Evolutionary conservation across 2,113 vertebrate species (phyloP).

Genomic region (Corythaeola cristata): DNA sequence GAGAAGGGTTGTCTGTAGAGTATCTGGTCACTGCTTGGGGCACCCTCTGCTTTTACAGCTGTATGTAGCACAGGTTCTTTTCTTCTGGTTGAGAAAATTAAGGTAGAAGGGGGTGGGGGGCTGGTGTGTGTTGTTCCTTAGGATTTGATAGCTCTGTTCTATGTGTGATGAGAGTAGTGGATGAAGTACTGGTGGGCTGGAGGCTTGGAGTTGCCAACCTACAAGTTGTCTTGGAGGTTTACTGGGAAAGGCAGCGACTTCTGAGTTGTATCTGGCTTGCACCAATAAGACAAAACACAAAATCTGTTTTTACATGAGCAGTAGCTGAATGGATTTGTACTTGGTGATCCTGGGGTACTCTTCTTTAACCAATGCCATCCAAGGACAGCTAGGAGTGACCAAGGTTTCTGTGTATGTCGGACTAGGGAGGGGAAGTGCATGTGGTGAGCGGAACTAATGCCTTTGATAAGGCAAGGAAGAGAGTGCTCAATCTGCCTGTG

Average conservation of each 20-base stretch:
- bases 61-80: not conserved
- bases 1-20: not conserved
- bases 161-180: not conserved
- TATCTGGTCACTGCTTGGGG: not conserved
- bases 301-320: accelerated
- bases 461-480: not conserved
- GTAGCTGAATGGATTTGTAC: not conserved
- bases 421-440: too few species aligned
- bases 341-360: not conserved
- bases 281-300: not conserved
- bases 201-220: too few species aligned
- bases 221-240: not conserved
- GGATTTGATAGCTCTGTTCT: not conserved
- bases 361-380: not conserved
- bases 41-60: not conserved
- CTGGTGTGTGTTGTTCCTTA: not conserved
- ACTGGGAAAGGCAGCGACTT: not conserved
- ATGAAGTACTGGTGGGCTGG: not conserved
- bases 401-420: not conserved
- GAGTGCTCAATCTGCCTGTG: not conserved
- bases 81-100: not conserved
- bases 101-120: not conserved
- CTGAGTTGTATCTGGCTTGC: not conserved
- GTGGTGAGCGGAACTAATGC: not conserved
- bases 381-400: not conserved